These are phyloP conservation scores for Muscina levida DNA, from an alignment of 2,888 invertebrate genomes.

Conservation along the genomic window DNA sequence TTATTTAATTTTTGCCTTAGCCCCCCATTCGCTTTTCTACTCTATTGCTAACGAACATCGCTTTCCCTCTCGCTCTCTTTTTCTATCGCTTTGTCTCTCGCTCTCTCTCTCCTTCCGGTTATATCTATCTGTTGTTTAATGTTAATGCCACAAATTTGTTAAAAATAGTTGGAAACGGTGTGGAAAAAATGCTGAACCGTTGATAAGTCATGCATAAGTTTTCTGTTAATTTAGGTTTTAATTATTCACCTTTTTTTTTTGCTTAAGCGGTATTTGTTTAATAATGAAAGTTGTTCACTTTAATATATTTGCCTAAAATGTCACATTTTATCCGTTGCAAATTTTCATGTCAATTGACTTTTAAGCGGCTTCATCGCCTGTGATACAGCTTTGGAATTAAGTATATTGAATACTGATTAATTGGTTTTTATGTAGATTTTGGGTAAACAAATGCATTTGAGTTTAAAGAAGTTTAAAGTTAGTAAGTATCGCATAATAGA, in stretches of 20 bases:
- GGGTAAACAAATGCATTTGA: no score
- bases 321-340: conserved; percentile 25
- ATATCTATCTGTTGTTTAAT: neutral
- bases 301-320: conserved; percentile 23
- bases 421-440: no score
- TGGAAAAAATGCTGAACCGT: neutral
- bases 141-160: conserved; percentile 19
- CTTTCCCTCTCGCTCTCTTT: neutral
- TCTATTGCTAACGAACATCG: neutral
- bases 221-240: conserved; percentile 55
- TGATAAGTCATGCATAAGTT: conserved; percentile 60
- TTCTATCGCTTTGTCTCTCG: neutral
- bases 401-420: no score
- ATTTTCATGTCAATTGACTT: conserved; percentile 18
- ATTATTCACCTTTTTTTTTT: conserved; percentile 41
- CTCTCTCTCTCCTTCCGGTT: neutral
- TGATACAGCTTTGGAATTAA: no score
- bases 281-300: neutral
- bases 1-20: no score
- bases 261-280: neutral
- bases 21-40: no score
- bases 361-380: neutral
- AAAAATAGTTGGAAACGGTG: neutral
- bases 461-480: no score
- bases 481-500: no score